These are phyloP conservation scores for Andricus quercusramuli DNA, from an alignment of 2,888 invertebrate species.

Conservation along the genomic window DNA sequence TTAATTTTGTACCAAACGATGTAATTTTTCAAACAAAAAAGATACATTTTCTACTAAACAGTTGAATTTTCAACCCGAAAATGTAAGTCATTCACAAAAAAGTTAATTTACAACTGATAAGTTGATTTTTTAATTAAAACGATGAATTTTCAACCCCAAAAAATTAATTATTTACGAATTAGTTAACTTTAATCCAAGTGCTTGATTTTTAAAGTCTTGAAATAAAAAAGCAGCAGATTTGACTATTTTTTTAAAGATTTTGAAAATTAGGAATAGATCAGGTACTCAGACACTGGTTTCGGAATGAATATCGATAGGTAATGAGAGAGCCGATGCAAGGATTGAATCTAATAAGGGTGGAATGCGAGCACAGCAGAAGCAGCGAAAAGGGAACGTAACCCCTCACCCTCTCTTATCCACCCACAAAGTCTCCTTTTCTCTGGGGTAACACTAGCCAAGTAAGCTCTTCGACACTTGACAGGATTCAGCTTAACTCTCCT, in stretches of 20 bases:
- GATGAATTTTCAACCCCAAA: no score
- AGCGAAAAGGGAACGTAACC: slow-evolving; percentile 51
- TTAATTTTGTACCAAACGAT: no score
- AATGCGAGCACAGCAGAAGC: slow-evolving; percentile 64
- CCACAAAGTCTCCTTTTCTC: slow-evolving; percentile 55
- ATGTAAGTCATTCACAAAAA: no score
- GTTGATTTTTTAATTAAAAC: no score
- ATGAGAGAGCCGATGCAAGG: slow-evolving; percentile 52
- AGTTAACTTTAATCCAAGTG: no score
- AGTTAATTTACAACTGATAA: no score
- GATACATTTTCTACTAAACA: no score
- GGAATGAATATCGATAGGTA: slow-evolving; percentile 45
- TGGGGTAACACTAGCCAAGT: slow-evolving; percentile 77
- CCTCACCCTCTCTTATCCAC: slow-evolving; percentile 49
- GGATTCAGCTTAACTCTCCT: slow-evolving; percentile 76
- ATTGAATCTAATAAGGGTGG: slow-evolving; percentile 71
- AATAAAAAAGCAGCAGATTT: neutral
- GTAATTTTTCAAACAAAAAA: no score
- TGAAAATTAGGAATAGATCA: neutral
- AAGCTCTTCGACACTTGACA: slow-evolving; percentile 75
- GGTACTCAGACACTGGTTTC: neutral
- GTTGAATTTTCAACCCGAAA: no score
- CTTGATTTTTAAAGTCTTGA: no score
- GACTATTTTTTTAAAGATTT: neutral
- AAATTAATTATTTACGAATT: no score